Conservation (phyloP, 2,888 invertebrate species). For the Elegia similella region DNA sequence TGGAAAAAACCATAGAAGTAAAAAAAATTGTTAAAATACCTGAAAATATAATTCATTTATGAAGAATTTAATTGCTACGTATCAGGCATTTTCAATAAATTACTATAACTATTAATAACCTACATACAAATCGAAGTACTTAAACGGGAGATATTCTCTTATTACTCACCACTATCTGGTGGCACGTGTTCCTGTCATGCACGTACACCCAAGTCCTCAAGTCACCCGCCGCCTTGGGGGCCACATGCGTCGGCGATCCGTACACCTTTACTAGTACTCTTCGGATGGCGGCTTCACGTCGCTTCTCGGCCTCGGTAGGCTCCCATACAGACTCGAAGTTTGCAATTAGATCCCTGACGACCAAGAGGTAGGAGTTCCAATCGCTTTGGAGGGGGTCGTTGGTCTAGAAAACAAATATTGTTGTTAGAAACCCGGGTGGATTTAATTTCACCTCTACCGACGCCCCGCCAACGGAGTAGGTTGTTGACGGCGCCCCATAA, state of each 20-base stretch:
- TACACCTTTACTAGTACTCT: conserved; percentile 87
- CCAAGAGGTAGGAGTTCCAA: conserved; percentile 86
- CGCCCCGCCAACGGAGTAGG: too few relatives aligned
- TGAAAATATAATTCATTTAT: too few relatives aligned
- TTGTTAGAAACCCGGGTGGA: neutral
- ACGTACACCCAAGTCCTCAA: conserved; percentile 90
- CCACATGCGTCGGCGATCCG: conserved; percentile 80
- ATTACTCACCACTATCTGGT: conserved; percentile 83
- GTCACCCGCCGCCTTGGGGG: conserved; percentile 88
- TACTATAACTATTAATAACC: too few relatives aligned
- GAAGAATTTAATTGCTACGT: too few relatives aligned
- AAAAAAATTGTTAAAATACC: neutral
- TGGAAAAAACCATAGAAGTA: conserved; percentile 4
- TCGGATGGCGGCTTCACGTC: conserved; percentile 88
- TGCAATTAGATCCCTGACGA: conserved; percentile 88
- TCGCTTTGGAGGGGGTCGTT: conserved; percentile 73
- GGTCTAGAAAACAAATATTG: conserved; percentile 39
- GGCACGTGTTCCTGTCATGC: conserved; percentile 77
- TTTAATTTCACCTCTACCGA: neutral
- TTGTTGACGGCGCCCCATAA: too few relatives aligned
- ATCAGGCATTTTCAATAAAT: too few relatives aligned
- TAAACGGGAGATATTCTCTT: too few relatives aligned
- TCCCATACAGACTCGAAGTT: conserved; percentile 91
- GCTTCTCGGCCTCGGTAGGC: conserved; percentile 87
- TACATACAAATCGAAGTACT: too few relatives aligned